Percentiles rank a stretch among this genome's conserved stretches.
Evolutionary conservation across 37 sponge, comb jelly and placozoan genomes (phyloP).

Genomic region (Amphimedon queenslandica): DNA sequence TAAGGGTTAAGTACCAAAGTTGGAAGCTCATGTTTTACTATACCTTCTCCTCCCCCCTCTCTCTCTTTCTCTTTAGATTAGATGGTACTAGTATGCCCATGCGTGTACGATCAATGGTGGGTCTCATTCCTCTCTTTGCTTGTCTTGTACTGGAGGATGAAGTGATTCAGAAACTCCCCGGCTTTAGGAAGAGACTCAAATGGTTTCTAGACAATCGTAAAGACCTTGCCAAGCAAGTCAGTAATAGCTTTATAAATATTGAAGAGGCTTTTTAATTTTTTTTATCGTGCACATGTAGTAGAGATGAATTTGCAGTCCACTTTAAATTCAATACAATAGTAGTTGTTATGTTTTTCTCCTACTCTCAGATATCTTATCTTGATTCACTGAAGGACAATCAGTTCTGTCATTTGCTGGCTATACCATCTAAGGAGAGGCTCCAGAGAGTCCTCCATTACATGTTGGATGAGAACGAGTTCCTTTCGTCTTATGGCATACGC

Average conservation of each 20-base stretch:
- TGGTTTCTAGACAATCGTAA: conserved; percentile 90
- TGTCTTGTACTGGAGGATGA: conserved; percentile 90
- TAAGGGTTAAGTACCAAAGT: too few species aligned
- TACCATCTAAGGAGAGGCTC: conserved; percentile 63
- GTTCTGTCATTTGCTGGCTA: conserved; percentile 85
- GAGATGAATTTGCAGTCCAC: neutral
- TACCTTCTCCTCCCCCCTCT: neutral
- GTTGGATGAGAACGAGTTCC: conserved; percentile 94
- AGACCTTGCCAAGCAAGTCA: conserved; percentile 75
- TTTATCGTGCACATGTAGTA: neutral
- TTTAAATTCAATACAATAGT: neutral
- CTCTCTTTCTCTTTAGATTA: conserved; percentile 5
- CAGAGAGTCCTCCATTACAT: conserved; percentile 76
- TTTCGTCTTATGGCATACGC: conserved; percentile 87
- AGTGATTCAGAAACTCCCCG: conserved; percentile 80
- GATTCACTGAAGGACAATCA: conserved; percentile 46
- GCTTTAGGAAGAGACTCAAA: conserved; percentile 77
- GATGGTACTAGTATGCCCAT: conserved; percentile 64
- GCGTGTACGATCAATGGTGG: conserved; percentile 88
- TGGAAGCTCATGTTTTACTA: too few species aligned
- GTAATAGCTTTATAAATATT: neutral
- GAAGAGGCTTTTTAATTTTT: neutral
- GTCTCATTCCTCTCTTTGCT: conserved; percentile 91
- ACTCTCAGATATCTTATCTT: conserved; percentile 62
- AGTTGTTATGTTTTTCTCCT: neutral